Evolutionary conservation across 2,797 vertebrate species (phyloP).

Genomic region (Scomberomorus guttatus): DNA sequence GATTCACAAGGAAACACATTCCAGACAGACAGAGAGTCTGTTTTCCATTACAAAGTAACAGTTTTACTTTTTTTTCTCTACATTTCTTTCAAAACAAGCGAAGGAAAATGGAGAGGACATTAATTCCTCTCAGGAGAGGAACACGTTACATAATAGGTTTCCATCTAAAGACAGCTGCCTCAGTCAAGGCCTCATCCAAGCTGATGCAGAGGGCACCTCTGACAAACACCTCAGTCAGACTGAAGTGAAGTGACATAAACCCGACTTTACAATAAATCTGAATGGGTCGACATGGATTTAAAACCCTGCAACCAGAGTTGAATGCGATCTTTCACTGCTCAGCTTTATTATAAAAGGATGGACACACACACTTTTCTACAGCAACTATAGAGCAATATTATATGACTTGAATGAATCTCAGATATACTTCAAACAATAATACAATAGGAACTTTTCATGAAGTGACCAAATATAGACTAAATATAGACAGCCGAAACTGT

Average conservation of each 20-base stretch:
- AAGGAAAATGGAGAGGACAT: conserved; percentile 51
- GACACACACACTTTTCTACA: background rate
- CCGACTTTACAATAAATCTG: conserved; percentile 4
- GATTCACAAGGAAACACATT: conserved; percentile 55
- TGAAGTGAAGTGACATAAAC: conserved; percentile 12
- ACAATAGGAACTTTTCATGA: background rate
- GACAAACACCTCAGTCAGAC: conserved; percentile 25
- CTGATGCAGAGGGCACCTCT: conserved; percentile 35
- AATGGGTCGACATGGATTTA: conserved; percentile 8
- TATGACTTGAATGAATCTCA: background rate
- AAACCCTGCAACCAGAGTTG: background rate
- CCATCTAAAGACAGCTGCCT: conserved; percentile 48
- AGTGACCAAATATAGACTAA: background rate
- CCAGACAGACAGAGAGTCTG: conserved; percentile 52
- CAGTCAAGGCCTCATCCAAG: conserved; percentile 34
- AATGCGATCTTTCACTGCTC: background rate
- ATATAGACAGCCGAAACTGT: too few relatives aligned
- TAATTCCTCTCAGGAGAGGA: conserved; percentile 62
- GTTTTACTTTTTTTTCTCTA: conserved; percentile 52
- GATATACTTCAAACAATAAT: background rate
- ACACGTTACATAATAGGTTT: conserved; percentile 69
- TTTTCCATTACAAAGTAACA: conserved; percentile 66
- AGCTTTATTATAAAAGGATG: background rate
- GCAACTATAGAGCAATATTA: background rate
- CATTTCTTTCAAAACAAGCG: conserved; percentile 67